Evolutionary conservation across 2,797 vertebrate species (phyloP).

Genomic region (Sarcoramphus papa): DNA sequence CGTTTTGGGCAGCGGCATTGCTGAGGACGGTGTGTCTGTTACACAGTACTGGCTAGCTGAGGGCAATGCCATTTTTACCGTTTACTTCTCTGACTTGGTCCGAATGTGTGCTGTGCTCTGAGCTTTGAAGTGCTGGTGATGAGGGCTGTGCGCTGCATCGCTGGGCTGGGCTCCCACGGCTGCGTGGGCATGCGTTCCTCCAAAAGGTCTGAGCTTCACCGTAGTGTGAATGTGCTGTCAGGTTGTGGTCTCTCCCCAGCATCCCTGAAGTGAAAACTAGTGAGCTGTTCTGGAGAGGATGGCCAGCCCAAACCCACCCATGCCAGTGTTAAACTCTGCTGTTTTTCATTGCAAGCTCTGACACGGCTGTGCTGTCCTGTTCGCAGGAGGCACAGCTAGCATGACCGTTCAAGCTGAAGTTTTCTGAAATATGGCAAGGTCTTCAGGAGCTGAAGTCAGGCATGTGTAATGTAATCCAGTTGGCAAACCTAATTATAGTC

Average conservation of each 20-base stretch:
- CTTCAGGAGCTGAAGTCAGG: not conserved
- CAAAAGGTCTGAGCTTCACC: not conserved
- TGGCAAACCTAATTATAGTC: conserved; percentile 37
- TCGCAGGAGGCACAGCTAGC: not conserved
- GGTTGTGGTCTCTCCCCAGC: not conserved
- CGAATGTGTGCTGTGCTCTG: accelerated
- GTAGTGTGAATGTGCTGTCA: accelerated
- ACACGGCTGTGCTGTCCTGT: not conserved
- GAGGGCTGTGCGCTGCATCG: accelerated
- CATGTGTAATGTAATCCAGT: not conserved
- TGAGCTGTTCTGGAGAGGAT: not conserved
- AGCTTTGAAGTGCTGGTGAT: not conserved
- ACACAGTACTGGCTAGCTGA: accelerated
- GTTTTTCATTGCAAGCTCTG: accelerated
- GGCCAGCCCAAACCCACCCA: not conserved
- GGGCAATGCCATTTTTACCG: accelerated
- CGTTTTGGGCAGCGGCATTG: accelerated
- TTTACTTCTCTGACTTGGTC: too few species aligned
- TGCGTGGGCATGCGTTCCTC: not conserved
- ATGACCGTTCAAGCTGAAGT: not conserved
- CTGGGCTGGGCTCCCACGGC: not conserved
- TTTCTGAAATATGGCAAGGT: not conserved
- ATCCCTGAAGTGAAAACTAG: accelerated
- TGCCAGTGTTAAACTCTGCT: not conserved
- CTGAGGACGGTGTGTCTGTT: accelerated